These are phyloP conservation scores for Ochotona princeps DNA, from an alignment of 2,113 vertebrate genomes.

Conservation along the genomic window DNA sequence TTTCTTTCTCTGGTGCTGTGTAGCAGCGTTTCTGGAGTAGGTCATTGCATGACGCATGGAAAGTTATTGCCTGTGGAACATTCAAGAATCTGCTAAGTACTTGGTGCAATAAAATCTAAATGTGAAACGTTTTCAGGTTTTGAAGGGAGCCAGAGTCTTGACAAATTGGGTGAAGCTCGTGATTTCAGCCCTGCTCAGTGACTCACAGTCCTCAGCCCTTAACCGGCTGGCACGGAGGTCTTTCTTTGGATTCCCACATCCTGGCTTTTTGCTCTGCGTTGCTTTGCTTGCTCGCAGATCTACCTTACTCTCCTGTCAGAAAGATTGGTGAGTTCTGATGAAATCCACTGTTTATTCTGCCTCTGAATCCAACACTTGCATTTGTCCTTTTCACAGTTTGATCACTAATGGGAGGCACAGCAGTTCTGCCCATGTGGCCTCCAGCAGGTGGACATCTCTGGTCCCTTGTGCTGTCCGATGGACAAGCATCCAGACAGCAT, in stretches of 20 bases:
- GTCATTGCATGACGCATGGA: background rate
- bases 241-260: background rate
- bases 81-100: background rate
- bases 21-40: background rate
- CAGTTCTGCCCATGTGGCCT: constrained; percentile 10
- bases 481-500: constrained; percentile 16
- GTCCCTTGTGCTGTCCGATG: constrained; percentile 42
- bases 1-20: background rate
- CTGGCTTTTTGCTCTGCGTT: background rate
- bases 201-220: background rate
- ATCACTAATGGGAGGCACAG: background rate
- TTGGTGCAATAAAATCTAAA: background rate
- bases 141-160: background rate
- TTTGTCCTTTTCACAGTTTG: constrained; percentile 26
- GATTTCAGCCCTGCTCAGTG: background rate
- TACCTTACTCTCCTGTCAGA: background rate
- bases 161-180: background rate
- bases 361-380: background rate
- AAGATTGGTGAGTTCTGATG: background rate
- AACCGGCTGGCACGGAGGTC: background rate
- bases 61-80: background rate
- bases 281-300: background rate
- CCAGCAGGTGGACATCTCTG: constrained; percentile 8
- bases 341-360: background rate
- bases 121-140: constrained; percentile 11